Evolutionary conservation across 2,797 vertebrate genomes (phyloP).

Genomic region (Brachymystax lenok): DNA sequence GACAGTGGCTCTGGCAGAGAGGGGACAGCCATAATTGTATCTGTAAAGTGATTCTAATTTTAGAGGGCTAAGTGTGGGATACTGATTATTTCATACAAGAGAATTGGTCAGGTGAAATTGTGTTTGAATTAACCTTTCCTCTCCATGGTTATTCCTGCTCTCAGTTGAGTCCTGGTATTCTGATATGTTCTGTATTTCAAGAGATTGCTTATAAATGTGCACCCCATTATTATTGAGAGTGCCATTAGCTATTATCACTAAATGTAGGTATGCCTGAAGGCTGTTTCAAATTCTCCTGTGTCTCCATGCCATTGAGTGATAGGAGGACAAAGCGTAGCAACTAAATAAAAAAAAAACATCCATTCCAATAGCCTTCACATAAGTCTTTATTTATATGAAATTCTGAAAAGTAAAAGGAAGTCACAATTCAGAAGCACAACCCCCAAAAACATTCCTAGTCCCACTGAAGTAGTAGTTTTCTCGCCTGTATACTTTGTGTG

Average conservation of each 20-base stretch:
- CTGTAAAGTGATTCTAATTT: slow-evolving; percentile 83
- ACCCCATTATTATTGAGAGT: slow-evolving; percentile 6
- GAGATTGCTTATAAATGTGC: slow-evolving; percentile 45
- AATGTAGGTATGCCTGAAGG: background rate
- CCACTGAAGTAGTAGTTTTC: slow-evolving; percentile 71
- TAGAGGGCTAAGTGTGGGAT: slow-evolving; percentile 82
- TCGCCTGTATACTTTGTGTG: slow-evolving; percentile 70
- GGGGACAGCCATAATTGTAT: slow-evolving; percentile 89
- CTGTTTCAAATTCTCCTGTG: background rate
- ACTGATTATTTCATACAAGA: slow-evolving; percentile 80
- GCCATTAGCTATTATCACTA: slow-evolving; percentile 16
- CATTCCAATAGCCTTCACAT: slow-evolving; percentile 29
- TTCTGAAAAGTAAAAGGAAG: slow-evolving; percentile 53
- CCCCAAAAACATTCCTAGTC: slow-evolving; percentile 63
- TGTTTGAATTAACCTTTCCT: slow-evolving; percentile 67
- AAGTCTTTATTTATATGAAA: slow-evolving; percentile 52
- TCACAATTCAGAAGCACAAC: slow-evolving; percentile 50
- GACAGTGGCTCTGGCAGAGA: slow-evolving; percentile 88
- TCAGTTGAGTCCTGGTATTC: background rate
- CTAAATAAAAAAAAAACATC: slow-evolving; percentile 32
- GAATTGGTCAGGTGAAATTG: slow-evolving; percentile 62
- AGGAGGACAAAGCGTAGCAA: slow-evolving; percentile 27
- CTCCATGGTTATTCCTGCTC: slow-evolving; percentile 15
- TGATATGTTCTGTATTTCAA: slow-evolving; percentile 31
- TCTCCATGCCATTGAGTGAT: slow-evolving; percentile 18